Evolutionary conservation across 1,140 invertebrate genomes (phyloP).

Genomic region (Drosophila novamexicana): DNA sequence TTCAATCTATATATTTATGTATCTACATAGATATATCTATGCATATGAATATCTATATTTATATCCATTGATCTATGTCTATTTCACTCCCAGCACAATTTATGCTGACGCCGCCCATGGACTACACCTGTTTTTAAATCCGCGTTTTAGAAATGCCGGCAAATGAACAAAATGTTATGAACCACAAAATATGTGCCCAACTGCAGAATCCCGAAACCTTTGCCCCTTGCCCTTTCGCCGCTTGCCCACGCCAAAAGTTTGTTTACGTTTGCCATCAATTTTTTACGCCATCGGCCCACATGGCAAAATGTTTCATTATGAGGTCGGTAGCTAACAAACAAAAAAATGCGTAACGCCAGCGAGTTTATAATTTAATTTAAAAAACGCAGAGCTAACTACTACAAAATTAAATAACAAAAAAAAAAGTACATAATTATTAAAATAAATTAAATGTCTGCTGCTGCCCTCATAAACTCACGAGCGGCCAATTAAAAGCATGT

Average conservation of each 20-base stretch:
- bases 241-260: slow-evolving; percentile 25
- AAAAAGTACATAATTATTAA: slow-evolving; percentile 73
- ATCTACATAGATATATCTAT: too few species aligned
- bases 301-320: slow-evolving; percentile 68
- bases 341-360: slow-evolving; percentile 47
- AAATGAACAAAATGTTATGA: slow-evolving; percentile 37
- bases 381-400: slow-evolving; percentile 61
- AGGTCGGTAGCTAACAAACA: slow-evolving; percentile 42
- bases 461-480: slow-evolving; percentile 73
- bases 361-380: slow-evolving; percentile 80
- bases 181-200: slow-evolving; percentile 60
- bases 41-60: too few species aligned
- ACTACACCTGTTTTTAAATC: background rate
- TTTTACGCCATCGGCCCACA: slow-evolving; percentile 69
- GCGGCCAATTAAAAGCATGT: slow-evolving; percentile 69
- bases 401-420: slow-evolving; percentile 16
- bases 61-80: too few species aligned
- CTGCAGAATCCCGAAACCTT: background rate
- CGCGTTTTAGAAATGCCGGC: slow-evolving; percentile 13
- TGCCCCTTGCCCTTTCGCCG: background rate
- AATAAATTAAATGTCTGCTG: slow-evolving; percentile 81
- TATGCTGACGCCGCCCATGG: background rate
- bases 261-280: slow-evolving; percentile 66
- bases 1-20: too few species aligned
- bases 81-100: too few species aligned